A percentile compares a stretch with the other conserved stretches of the same genome.
phyloP scores from a whole-genome alignment of 2,888 invertebrate genomes.

The Meteorus colon region DNA sequence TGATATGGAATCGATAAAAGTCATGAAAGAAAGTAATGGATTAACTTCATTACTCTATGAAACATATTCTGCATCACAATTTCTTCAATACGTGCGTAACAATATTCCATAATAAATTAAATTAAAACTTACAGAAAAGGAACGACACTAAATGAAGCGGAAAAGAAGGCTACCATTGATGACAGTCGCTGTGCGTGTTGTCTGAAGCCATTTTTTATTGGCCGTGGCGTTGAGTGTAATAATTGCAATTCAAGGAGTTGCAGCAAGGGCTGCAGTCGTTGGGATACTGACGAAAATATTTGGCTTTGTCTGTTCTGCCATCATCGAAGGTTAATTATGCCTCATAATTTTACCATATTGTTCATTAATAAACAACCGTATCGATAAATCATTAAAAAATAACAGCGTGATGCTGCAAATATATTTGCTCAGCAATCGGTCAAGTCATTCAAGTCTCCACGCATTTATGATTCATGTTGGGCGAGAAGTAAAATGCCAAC shows the following conservation, averaged over 20 bases:
- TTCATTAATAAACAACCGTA: neutral
- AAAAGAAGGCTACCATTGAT: conserved; percentile 48
- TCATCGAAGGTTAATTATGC: conserved; percentile 63
- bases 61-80: neutral
- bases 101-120: conserved; percentile 5
- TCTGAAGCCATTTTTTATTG: conserved; percentile 64
- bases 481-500: neutral
- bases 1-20: neutral
- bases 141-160: conserved; percentile 46
- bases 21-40: neutral
- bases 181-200: conserved; percentile 68
- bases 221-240: conserved; percentile 62
- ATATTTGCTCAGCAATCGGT: neutral
- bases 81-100: neutral
- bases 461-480: neutral
- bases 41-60: neutral
- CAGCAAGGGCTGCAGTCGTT: conserved; percentile 65
- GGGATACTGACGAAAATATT: conserved; percentile 62
- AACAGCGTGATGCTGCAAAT: neutral
- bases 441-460: conserved; percentile 5
- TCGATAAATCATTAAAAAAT: neutral
- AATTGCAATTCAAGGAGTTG: conserved; percentile 66
- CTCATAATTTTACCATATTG: neutral
- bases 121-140: conserved; percentile 49
- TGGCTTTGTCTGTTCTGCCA: conserved; percentile 69